phyloP scores from a whole-genome alignment of 2,113 vertebrate genomes.

The Coptodon rendalli region DNA sequence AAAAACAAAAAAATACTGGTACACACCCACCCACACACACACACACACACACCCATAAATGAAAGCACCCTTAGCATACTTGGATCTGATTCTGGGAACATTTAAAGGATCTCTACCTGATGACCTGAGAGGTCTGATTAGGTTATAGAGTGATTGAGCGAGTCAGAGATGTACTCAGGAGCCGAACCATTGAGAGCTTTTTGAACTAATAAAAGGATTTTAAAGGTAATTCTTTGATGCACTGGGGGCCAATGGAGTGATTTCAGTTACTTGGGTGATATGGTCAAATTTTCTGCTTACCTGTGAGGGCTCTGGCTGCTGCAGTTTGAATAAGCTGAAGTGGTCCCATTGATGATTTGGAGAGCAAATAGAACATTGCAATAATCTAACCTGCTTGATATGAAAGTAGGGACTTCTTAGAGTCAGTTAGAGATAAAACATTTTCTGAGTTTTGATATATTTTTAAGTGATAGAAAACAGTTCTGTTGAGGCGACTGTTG shows the following conservation, averaged over 20 bases:
- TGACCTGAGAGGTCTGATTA: background rate
- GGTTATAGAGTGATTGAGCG: background rate
- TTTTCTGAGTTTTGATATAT: background rate
- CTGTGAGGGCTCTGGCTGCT: background rate
- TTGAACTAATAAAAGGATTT: background rate
- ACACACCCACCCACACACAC: too few relatives aligned
- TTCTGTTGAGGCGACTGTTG: background rate
- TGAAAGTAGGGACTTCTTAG: background rate
- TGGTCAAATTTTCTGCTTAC: background rate
- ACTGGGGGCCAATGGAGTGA: background rate
- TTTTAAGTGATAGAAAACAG: background rate
- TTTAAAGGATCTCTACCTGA: background rate
- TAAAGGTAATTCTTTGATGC: background rate
- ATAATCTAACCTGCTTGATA: background rate
- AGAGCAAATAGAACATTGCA: background rate
- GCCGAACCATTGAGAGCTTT: background rate
- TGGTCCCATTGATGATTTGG: background rate
- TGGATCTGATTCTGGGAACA: background rate
- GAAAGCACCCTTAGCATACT: background rate
- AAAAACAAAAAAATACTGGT: background rate
- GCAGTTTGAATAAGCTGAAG: background rate
- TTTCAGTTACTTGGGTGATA: background rate
- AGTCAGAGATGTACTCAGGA: background rate
- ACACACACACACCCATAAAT: background rate
- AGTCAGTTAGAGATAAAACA: background rate